phyloP scores from a whole-genome alignment of 2,113 vertebrate species.

The Chaetodon auriga region DNA sequence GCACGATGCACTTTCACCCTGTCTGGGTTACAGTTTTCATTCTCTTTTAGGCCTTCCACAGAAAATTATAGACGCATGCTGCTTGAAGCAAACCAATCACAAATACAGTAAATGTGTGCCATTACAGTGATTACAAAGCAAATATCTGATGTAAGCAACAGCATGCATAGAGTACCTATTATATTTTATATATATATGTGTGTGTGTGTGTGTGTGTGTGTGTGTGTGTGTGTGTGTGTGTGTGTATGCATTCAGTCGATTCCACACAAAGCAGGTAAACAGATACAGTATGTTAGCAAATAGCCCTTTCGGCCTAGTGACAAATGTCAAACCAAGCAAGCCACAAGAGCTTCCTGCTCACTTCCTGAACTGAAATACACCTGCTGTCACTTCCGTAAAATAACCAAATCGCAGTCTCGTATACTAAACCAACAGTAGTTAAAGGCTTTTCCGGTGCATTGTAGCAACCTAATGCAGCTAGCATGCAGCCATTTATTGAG shows the following conservation, averaged over 20 bases:
- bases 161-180: no score
- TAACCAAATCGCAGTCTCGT: neutral
- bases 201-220: no score
- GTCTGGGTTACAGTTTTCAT: neutral
- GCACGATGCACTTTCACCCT: no score
- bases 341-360: neutral
- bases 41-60: neutral
- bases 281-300: neutral
- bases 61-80: neutral
- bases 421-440: neutral
- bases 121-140: neutral
- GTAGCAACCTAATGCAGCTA: neutral
- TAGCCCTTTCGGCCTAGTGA: neutral
- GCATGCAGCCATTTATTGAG: no score
- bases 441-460: neutral
- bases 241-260: no score
- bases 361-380: neutral
- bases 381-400: fast-evolving
- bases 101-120: neutral
- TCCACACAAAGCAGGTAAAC: neutral
- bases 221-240: no score
- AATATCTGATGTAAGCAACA: neutral
- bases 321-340: neutral
- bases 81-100: neutral
- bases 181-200: no score